Conservation (phyloP, 2,797 vertebrate genomes). For the Gymnoscopelus braueri region DNA sequence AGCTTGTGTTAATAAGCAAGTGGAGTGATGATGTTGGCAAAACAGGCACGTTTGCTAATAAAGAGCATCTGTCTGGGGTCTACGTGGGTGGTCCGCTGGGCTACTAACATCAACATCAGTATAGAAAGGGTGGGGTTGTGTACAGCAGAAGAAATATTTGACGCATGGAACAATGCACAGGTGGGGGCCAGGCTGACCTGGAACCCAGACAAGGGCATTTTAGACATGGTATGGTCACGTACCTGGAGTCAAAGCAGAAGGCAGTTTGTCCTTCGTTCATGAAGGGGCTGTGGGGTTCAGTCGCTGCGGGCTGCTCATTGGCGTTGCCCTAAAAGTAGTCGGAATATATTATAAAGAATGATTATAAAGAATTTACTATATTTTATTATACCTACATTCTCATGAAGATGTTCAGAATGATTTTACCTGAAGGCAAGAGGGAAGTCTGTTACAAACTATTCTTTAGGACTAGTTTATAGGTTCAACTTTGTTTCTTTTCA, state of each 20-base stretch:
- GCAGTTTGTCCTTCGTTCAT: slow-evolving; percentile 87
- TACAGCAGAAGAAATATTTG: slow-evolving; percentile 64
- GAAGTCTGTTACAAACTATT: too few species aligned
- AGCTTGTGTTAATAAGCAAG: slow-evolving; percentile 45
- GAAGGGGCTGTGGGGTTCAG: slow-evolving; percentile 81
- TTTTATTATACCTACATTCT: too few species aligned
- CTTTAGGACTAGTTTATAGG: too few species aligned
- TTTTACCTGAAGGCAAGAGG: too few species aligned
- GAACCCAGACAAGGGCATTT: slow-evolving; percentile 32
- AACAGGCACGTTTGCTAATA: slow-evolving; percentile 65
- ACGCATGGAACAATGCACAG: slow-evolving; percentile 61
- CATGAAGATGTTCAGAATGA: too few species aligned
- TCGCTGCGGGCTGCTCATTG: slow-evolving; percentile 75
- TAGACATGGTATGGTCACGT: slow-evolving; percentile 23
- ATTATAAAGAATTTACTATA: not conserved
- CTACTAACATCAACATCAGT: slow-evolving; percentile 26
- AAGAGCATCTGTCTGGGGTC: slow-evolving; percentile 73
- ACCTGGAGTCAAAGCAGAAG: slow-evolving; percentile 98
- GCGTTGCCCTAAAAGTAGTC: slow-evolving; percentile 57
- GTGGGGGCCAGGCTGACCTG: slow-evolving; percentile 39
- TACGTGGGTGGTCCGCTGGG: slow-evolving; percentile 73
- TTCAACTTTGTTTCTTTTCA: too few species aligned
- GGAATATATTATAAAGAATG: not conserved
- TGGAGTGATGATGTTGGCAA: slow-evolving; percentile 61
- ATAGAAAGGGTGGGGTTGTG: slow-evolving; percentile 9